Conservation (phyloP, 2,113 vertebrate genomes). For the Ivindomyrus marchei region DNA sequence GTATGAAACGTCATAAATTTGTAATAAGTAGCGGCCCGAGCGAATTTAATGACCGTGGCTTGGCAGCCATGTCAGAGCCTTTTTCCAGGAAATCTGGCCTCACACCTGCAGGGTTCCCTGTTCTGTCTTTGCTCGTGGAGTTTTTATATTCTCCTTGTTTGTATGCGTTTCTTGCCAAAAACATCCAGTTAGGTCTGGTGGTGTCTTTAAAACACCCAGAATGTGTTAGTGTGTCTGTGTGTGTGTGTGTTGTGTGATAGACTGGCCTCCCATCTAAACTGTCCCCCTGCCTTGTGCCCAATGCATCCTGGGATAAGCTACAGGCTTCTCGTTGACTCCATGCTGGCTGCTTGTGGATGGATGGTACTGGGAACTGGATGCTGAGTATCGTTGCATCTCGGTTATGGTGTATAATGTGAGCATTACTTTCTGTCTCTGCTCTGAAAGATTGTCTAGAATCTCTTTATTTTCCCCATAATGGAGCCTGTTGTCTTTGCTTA, state of each 20-base stretch:
- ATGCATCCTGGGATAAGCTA: not conserved
- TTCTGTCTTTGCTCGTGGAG: not conserved
- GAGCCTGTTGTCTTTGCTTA: conserved; percentile 19
- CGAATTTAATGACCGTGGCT: not conserved
- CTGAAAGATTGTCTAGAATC: not conserved
- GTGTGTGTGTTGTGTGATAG: not conserved
- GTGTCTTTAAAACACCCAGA: not conserved
- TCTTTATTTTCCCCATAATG: not conserved
- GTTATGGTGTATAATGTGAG: not conserved
- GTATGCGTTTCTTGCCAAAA: not conserved
- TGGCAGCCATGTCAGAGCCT: not conserved
- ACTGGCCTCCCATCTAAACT: not conserved
- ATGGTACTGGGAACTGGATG: not conserved
- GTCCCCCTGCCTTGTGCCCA: not conserved
- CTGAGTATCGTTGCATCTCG: not conserved
- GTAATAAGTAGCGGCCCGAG: not conserved
- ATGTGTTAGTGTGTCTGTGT: not conserved
- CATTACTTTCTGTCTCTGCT: not conserved
- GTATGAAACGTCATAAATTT: not conserved
- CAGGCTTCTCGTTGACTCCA: not conserved
- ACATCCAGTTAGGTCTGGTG: not conserved
- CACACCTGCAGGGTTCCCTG: not conserved
- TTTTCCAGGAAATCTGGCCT: not conserved
- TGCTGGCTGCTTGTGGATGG: not conserved
- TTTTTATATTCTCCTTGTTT: not conserved